Evolutionary conservation across 1,140 invertebrate species (phyloP), one percentile per base, ranked within the genome.

Genomic region (Lordiphosa mommai): DNA sequence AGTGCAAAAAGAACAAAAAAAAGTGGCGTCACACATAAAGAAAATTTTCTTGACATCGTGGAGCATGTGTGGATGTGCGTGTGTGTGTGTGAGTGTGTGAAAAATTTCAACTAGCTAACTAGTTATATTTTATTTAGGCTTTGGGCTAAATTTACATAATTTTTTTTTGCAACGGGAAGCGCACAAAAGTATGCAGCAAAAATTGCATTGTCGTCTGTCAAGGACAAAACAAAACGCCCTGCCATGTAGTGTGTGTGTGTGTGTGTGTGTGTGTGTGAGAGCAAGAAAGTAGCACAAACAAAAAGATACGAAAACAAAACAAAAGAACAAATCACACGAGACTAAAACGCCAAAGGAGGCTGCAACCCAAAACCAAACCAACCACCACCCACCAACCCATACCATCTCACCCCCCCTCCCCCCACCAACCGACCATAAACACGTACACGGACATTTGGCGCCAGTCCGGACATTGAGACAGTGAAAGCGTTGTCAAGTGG

Each of bases 191-290:
- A 72, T 66, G 57, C 71, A 84, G 37, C 38, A 43, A 72, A 72
- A 82, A 60, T 52, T 70, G 70, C 61, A 72, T 64, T 74, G 55
- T 64, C 61, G 58, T 74, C 69, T 53, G 69, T 66, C 69, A 70
- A 76, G 59, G 71, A 85, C 61, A 79, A 87, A 61, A 80, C 69
- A 59, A 76, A 66, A 61, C 48, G 52, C 51, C 44, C 61, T 72
- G 58, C 68, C 37, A 58, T 56, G 53, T 60, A 60, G 57, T 32
- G 32, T 12, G 51, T 17, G 30, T 23, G 41, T 23, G 51, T 55
- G 44, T 23, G 32, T 36, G 41, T 17, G 50, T 50, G 44, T 23
- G 32, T 33, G 58, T 23, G 50, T 10, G 32, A 48, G 6, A 36
- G 8, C 13, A 34, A 58, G 34, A 53, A 79, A 80, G 41, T 73